Base-by-base conservation (phyloP, 2,888 invertebrate genomes). In the Branchellion lobata region DNA sequence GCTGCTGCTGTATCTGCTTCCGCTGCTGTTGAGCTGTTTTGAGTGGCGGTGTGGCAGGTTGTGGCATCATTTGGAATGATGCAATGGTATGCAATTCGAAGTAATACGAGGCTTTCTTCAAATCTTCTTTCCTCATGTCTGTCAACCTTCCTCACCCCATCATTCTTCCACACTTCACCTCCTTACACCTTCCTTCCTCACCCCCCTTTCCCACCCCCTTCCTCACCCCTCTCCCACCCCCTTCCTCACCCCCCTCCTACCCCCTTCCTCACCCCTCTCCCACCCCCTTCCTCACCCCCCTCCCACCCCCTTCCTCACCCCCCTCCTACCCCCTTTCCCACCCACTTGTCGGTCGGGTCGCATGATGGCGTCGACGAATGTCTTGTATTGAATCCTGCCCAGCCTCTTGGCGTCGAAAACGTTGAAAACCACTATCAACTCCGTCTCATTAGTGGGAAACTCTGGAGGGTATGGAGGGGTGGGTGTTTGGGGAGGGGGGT, bases 401-500 rank as follows among this genome's bases (percentile, higher is more conserved):
- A 84, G 84, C 75, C 84, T 83, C 76, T 85, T 84, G 73, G 84
- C 81, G 81, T 87, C 86, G 84, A 87, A 87, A 78, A 87, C 85
- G 83, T 87, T 86, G 84, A 87, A 87, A 69, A 87, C 87, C n/a
- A 87, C 87, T 81, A 86, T 85, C 47, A 87, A 82, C 80, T 87
- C 87, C 36, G 87, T 87, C 79, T 85, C 84, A 81, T 86, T 87
- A 27, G 86, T 85, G 36, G 86, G 86, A 83, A 87, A 87, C 82
- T 86, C 87, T 87, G 84, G 33, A 14, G 40, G 40, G 40, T 5
- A 14, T 5, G 40, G 40, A 8, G 40, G 40, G 40, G 40, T 40
- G 14, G 40, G 5, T 40, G 40, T 40, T 40, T n/a, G n/a, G n/a
- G n/a, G 14, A 40, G 5, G 40, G 40, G 5, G 5, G 40, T 40